phyloP scores from a whole-genome alignment of 2,797 vertebrate species.

The Huso huso region DNA sequence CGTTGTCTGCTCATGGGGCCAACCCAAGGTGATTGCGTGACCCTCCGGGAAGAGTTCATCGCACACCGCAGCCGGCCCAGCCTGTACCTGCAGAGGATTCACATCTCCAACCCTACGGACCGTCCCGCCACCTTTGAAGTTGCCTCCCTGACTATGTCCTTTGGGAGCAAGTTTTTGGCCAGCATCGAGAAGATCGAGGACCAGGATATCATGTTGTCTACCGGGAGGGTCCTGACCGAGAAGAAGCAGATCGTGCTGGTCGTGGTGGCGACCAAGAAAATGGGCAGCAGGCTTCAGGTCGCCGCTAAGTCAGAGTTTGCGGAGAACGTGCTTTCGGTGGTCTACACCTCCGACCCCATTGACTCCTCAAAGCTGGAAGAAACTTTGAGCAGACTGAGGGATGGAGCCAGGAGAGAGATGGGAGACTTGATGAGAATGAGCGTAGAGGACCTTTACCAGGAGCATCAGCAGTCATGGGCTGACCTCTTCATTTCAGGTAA shows the following conservation, averaged over 20 bases:
- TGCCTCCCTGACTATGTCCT: conserved; percentile 36
- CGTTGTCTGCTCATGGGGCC: conserved; percentile 58
- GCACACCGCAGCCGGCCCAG: conserved; percentile 81
- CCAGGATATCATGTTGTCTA: conserved; percentile 73
- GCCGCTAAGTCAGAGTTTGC: conserved; percentile 68
- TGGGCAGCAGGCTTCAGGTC: conserved; percentile 69
- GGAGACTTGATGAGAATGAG: conserved; percentile 67
- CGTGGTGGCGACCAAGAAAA: conserved; percentile 74
- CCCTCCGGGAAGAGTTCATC: conserved; percentile 79
- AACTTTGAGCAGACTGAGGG: conserved; percentile 59
- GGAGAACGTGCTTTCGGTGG: conserved; percentile 74
- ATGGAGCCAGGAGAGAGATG: conserved; percentile 76
- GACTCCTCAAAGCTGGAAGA: conserved; percentile 69
- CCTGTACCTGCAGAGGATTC: conserved; percentile 74
- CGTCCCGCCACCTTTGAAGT: conserved; percentile 58
- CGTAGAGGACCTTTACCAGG: conserved; percentile 66
- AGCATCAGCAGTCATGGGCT: conserved; percentile 85
- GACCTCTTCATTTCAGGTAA: conserved; percentile 90
- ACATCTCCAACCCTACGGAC: conserved; percentile 78
- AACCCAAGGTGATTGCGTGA: conserved; percentile 64
- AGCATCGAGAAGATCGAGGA: conserved; percentile 73
- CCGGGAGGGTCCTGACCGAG: conserved; percentile 64
- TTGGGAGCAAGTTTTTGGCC: conserved; percentile 58
- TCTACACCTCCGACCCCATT: conserved; percentile 68
- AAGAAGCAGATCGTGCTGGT: conserved; percentile 63